These are phyloP conservation scores for Pomphorhynchus laevis DNA, from an alignment of 1,140 invertebrate genomes.

Conservation along the genomic window DNA sequence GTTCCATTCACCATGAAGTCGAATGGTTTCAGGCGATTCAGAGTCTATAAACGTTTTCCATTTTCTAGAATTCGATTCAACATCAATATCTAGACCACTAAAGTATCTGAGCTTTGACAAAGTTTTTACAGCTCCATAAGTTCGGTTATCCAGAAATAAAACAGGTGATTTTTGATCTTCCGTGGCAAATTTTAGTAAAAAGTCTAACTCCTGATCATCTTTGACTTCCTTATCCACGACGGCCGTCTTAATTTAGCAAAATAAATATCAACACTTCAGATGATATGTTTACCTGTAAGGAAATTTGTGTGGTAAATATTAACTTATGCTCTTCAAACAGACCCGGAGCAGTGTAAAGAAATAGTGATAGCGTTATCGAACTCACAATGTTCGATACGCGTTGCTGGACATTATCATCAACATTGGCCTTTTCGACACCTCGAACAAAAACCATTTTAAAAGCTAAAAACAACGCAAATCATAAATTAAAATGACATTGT, in stretches of 20 bases:
- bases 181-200: not conserved
- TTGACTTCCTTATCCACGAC: not conserved
- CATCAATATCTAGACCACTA: not conserved
- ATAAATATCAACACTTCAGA: too few relatives aligned
- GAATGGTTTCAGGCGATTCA: constrained; percentile 28
- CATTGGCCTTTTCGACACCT: not conserved
- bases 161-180: not conserved
- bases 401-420: not conserved
- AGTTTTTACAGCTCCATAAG: not conserved
- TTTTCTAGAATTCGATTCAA: constrained; percentile 25
- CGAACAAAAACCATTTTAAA: not conserved
- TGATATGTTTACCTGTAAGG: not conserved
- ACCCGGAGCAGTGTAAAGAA: not conserved
- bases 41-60: not conserved
- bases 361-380: not conserved
- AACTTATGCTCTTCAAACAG: not conserved
- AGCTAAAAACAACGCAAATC: not conserved
- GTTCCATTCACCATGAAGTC: constrained; percentile 32
- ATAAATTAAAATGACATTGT: not conserved
- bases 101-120: not conserved
- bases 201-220: not conserved
- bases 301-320: not conserved
- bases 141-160: not conserved
- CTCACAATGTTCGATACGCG: not conserved
- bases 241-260: too few relatives aligned